Evolutionary conservation across 2,888 invertebrate genomes (phyloP).

Genomic region (Drosophila falleni): DNA sequence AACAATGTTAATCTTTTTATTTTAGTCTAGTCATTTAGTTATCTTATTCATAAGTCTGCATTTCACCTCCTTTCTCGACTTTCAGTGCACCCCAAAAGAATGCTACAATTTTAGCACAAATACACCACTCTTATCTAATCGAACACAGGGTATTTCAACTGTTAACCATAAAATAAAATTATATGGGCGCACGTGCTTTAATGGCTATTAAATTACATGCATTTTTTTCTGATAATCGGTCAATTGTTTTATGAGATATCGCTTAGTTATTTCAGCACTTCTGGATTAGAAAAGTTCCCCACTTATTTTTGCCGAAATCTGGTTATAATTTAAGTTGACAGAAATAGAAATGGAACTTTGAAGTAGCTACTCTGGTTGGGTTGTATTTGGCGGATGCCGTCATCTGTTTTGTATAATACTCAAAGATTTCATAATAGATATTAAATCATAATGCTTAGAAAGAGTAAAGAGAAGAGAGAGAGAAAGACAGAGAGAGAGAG

Average conservation of each 20-base stretch:
- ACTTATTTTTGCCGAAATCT: constrained; percentile 3
- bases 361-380: constrained; percentile 13
- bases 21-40: too few species aligned
- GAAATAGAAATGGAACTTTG: constrained; percentile 28
- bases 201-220: constrained; percentile 1
- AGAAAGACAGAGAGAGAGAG: neutral
- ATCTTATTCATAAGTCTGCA: neutral
- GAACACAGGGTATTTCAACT: constrained; percentile 25
- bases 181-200: constrained; percentile 1
- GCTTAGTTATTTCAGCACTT: neutral
- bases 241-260: neutral
- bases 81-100: constrained; percentile 30
- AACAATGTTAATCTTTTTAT: too few species aligned
- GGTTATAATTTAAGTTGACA: neutral
- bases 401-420: constrained; percentile 23
- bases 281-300: constrained; percentile 1
- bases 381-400: constrained; percentile 15
- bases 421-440: neutral
- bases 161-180: neutral
- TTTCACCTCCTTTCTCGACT: neutral
- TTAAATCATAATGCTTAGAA: neutral
- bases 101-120: neutral
- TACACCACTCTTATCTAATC: neutral
- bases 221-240: constrained; percentile 4
- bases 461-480: neutral